These are phyloP conservation scores for Hesperia comma DNA, from an alignment of 2,888 invertebrate species.

Conservation along the genomic window DNA sequence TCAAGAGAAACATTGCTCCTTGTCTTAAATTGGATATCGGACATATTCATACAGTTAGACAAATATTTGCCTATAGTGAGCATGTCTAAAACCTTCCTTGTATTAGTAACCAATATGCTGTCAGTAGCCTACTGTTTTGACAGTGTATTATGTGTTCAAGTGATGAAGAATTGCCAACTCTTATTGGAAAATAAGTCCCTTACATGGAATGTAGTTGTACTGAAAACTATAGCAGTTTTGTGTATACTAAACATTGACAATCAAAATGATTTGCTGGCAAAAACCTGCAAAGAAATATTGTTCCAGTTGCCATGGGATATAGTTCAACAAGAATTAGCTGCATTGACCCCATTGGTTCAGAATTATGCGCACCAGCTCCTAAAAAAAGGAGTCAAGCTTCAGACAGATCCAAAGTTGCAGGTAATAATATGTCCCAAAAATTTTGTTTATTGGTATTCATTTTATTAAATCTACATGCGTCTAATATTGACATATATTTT, in stretches of 20 bases:
- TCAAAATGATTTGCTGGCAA: constrained; percentile 80
- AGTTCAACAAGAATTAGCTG: constrained; percentile 84
- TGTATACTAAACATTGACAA: constrained; percentile 88
- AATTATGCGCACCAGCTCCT: constrained; percentile 66
- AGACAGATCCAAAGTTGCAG: constrained; percentile 70
- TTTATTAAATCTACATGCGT: too few relatives aligned
- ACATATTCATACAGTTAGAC: constrained; percentile 87
- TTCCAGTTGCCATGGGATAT: constrained; percentile 87
- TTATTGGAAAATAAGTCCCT: constrained; percentile 85
- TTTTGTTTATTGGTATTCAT: too few relatives aligned
- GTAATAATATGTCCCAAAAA: constrained; percentile 48
- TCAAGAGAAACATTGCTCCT: constrained; percentile 84
- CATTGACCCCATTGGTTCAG: constrained; percentile 75
- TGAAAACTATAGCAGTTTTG: constrained; percentile 85
- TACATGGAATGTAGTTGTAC: constrained; percentile 85
- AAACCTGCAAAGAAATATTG: constrained; percentile 84
- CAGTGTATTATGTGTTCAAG: constrained; percentile 80
- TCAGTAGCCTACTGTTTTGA: constrained; percentile 85
- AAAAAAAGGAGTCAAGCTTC: constrained; percentile 62
- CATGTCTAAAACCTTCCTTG: constrained; percentile 85
- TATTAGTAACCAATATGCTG: constrained; percentile 86
- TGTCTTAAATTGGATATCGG: constrained; percentile 89
- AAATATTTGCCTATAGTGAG: constrained; percentile 87
- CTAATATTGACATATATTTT: too few relatives aligned
- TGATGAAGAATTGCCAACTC: constrained; percentile 85